Evolutionary conservation across 2,113 vertebrate genomes (phyloP).

Genomic region (Chlorocebus sabaeus): DNA sequence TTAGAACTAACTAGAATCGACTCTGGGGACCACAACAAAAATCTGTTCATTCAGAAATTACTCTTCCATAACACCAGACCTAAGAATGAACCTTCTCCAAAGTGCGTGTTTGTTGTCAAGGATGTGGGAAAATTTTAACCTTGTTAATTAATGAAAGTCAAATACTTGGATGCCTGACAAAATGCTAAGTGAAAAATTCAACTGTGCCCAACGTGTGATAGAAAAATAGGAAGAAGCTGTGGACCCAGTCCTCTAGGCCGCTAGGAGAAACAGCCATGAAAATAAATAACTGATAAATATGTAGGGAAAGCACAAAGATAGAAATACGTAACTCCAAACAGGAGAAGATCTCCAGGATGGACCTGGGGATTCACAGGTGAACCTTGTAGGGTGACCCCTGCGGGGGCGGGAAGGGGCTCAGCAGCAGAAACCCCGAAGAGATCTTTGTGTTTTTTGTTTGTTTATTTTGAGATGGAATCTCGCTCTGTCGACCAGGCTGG

Average conservation of each 20-base stretch:
- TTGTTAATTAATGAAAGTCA: neutral
- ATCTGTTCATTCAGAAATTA: neutral
- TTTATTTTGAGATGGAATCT: too few species aligned
- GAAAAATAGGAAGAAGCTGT: neutral
- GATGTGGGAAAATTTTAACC: fast-evolving
- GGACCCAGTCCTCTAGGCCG: neutral
- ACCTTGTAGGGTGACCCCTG: fast-evolving
- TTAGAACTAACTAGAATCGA: neutral
- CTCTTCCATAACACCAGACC: too few species aligned
- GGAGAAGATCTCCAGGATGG: fast-evolving
- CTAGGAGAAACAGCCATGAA: fast-evolving
- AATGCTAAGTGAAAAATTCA: neutral
- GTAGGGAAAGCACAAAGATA: neutral
- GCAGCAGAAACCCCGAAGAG: neutral
- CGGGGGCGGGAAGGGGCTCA: fast-evolving
- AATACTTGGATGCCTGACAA: neutral
- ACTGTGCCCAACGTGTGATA: neutral
- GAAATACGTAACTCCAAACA: neutral
- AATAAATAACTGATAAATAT: neutral
- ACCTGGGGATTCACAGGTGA: neutral
- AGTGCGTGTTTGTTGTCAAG: neutral
- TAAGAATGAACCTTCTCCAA: too few species aligned
- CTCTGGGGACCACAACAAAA: neutral
- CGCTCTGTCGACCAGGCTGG: too few species aligned
- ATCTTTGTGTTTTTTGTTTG: too few species aligned